phyloP scores from a whole-genome alignment of 1,140 invertebrate genomes.

The Orchestia grillus region DNA sequence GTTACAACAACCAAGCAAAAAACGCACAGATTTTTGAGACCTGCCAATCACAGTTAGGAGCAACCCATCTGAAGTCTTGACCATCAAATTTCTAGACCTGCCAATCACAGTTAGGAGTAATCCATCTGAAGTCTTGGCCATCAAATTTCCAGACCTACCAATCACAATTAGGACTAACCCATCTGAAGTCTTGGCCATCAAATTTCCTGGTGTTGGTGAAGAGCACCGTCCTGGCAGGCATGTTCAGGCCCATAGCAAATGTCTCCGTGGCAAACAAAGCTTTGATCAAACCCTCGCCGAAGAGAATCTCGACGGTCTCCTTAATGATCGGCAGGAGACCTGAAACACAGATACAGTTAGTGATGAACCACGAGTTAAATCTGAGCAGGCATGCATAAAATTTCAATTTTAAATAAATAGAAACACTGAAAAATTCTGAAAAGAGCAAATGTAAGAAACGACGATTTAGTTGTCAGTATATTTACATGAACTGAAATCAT shows the following conservation, averaged over 20 bases:
- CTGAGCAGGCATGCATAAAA: too few relatives aligned
- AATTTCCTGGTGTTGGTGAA: constrained; percentile 97
- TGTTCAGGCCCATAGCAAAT: constrained; percentile 99
- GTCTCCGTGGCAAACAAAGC: constrained; percentile 99
- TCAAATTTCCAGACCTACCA: too few relatives aligned
- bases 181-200: constrained; percentile 97
- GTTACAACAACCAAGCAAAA: too few relatives aligned
- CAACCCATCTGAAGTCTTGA: too few relatives aligned
- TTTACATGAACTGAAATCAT: too few relatives aligned
- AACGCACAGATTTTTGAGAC: not conserved
- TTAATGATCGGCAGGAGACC: constrained; percentile 95
- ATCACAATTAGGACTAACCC: constrained; percentile 74
- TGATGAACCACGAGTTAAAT: too few relatives aligned
- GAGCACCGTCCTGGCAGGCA: constrained; percentile 98
- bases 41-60: not conserved
- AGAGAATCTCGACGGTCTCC: constrained; percentile 99
- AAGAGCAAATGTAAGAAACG: too few relatives aligned
- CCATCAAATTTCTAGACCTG: too few relatives aligned
- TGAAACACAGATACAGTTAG: constrained; percentile 67
- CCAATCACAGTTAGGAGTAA: constrained; percentile 72
- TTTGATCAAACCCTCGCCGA: constrained; percentile 96
- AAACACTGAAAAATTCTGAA: too few relatives aligned
- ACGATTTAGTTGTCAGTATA: too few relatives aligned
- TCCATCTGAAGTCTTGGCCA: too few relatives aligned
- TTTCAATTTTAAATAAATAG: too few relatives aligned